Conservation (phyloP, 2,113 vertebrate species). For the Empidonax alnorum region DNA sequence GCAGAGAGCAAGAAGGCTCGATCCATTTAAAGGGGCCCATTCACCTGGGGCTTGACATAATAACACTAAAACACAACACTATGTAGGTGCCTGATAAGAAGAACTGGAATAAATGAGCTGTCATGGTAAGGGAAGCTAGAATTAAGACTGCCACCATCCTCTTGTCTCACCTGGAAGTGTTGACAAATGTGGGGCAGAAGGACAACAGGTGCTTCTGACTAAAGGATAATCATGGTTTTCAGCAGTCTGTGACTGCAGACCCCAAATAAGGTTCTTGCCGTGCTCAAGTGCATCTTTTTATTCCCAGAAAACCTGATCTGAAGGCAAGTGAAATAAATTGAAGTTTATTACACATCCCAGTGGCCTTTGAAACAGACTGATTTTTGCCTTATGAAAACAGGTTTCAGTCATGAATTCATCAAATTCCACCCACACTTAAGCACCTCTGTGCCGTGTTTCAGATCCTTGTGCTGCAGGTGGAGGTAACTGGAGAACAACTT, state of each 20-base stretch:
- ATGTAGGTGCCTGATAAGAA: background rate
- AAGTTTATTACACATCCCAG: background rate
- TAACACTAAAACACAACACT: background rate
- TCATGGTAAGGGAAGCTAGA: background rate
- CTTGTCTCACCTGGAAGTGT: background rate
- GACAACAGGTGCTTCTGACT: background rate
- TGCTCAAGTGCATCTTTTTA: background rate
- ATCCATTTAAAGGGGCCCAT: background rate
- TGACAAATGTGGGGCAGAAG: background rate
- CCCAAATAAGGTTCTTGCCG: background rate
- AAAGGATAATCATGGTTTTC: background rate
- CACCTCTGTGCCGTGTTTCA: background rate
- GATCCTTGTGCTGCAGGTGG: background rate
- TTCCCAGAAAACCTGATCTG: background rate
- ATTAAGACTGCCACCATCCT: background rate
- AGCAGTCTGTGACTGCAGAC: background rate
- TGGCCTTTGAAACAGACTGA: background rate
- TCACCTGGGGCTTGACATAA: background rate
- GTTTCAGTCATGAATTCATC: background rate
- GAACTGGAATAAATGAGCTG: background rate
- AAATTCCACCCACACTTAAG: background rate
- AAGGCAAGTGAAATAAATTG: background rate
- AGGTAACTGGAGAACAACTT: background rate
- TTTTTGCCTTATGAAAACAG: background rate
- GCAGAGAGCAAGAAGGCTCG: background rate